Base-by-base conservation (phyloP, 2,113 vertebrate species). In the Halichoerus grypus region DNA sequence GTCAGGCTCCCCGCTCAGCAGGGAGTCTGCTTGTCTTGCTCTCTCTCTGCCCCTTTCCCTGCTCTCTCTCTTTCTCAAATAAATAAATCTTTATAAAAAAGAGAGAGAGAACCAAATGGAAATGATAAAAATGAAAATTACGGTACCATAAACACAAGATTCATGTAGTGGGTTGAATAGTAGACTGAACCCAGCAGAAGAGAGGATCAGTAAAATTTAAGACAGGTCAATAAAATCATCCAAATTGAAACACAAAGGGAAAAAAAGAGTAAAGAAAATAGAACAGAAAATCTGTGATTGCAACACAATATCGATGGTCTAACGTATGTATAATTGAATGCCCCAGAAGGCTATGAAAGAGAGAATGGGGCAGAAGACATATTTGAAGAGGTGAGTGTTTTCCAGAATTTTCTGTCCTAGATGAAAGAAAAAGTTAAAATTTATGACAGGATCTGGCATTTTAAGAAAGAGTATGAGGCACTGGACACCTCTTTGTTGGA, bases 91-190 rank as follows among this genome's bases (percentile, higher is more conserved):
- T 67, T 1, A 19, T 7, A 10, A 19, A 6, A 31, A 21, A 36
- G 24, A 67, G 14, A 36, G 31, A 19, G n/a, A 69, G 22, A 69
- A 19, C 10, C 49, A 84, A 94, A 93, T 69, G 51, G 7, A 92
- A 88, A 31, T 51, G 24, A 72, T 76, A 72, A 92, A 95, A 85
- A 72, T 76, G 71, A 94, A 90, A 90, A 77, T 77, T 79, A 59
- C 1, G 11, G 4, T 53, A 53, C 31, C 36, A 89, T 9, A 85
- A 53, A 57, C 33, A 15, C 24, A 53, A 5, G n/a, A 90, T 39
- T 63, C 31, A 85, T 81, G 81, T 21, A 86, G 24, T 42, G 28
- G 14, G 22, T 6, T 55, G 9, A 84, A 55, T 4, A 79, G 61
- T 5, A 94, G 76, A 93, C 36, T 59, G 49, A 85, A 53, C 12